Conservation (phyloP, 2,797 vertebrate genomes). For the Peromyscus attwateri region DNA sequence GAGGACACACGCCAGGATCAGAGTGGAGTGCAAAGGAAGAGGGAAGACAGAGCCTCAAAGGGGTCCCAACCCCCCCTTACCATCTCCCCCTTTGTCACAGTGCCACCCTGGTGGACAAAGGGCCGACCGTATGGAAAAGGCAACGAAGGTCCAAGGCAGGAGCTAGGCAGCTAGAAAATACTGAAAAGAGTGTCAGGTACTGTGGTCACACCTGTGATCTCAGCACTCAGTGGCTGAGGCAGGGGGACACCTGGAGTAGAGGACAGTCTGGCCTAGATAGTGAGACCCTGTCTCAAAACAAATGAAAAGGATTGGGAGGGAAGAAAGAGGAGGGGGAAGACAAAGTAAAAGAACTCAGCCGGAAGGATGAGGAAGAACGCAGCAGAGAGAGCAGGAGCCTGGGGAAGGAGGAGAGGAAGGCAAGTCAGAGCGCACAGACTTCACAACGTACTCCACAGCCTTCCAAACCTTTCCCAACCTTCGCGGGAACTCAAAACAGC, state of each 20-base stretch:
- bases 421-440: neutral
- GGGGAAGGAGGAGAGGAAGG: neutral
- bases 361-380: neutral
- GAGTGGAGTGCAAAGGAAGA: neutral
- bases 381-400: neutral
- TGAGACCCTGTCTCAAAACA: neutral
- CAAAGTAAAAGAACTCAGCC: neutral
- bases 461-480: neutral
- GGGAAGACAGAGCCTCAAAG: neutral
- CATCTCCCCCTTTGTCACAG: neutral
- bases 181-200: too few relatives aligned
- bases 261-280: neutral
- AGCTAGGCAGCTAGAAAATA: neutral
- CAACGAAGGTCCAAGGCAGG: neutral
- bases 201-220: neutral
- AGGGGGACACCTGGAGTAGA: neutral
- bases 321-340: neutral
- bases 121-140: accelerated
- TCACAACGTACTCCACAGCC: neutral
- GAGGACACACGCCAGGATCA: accelerated
- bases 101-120: neutral
- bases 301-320: too few relatives aligned
- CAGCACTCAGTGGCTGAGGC: neutral
- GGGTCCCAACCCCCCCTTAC: neutral
- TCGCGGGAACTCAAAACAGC: neutral